Percentiles rank a stretch among this genome's conserved stretches.
These are phyloP conservation scores for Corythornis leucogaster DNA, from an alignment of 2,797 vertebrate species.

Conservation along the genomic window DNA sequence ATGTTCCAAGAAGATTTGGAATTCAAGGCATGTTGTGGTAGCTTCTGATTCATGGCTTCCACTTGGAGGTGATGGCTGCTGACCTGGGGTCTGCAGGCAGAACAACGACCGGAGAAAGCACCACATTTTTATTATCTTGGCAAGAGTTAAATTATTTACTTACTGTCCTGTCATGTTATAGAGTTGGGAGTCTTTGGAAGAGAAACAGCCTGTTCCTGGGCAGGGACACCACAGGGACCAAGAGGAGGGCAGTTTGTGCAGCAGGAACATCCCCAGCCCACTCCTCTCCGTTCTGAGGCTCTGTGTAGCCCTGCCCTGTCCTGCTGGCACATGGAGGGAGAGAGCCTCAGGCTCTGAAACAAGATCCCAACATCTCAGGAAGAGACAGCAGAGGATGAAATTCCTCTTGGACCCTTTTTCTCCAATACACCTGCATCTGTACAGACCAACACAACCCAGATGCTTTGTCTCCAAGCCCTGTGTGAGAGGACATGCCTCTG, in stretches of 20 bases:
- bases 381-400: neutral
- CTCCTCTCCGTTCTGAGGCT: neutral
- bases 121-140: neutral
- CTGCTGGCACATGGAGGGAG: neutral
- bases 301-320: neutral
- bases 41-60: conserved; percentile 16
- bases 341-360: neutral
- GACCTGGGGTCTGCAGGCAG: neutral
- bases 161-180: neutral
- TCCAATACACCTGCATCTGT: neutral
- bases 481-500: neutral
- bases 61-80: neutral
- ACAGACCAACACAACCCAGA: neutral
- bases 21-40: conserved; percentile 22
- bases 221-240: neutral
- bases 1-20: neutral
- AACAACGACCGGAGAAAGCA: neutral
- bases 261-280: neutral
- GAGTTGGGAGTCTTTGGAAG: neutral
- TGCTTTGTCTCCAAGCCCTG: neutral
- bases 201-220: neutral
- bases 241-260: neutral
- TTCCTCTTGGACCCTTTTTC: neutral
- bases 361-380: neutral
- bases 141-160: neutral